These are phyloP conservation scores for Perizoma affinitatum DNA, from an alignment of 2,888 invertebrate species.

Conservation along the genomic window DNA sequence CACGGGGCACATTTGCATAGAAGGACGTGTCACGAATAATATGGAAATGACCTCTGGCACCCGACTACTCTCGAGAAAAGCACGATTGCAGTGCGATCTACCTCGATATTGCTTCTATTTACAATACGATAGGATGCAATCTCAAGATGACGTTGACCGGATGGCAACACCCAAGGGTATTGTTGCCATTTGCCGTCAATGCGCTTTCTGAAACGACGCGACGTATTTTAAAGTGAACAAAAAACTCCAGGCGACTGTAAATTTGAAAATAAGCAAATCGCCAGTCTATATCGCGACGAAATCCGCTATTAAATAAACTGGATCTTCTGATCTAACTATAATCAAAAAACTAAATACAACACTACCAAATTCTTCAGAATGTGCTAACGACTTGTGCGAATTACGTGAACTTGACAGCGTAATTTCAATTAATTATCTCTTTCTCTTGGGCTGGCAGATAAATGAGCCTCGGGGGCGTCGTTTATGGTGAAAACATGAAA, in stretches of 20 bases:
- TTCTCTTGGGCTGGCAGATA: constrained; percentile 65
- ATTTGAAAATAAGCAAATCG: neutral
- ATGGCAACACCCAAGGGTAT: constrained; percentile 6
- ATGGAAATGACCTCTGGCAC: constrained; percentile 71
- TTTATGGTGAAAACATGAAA: constrained; percentile 67
- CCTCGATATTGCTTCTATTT: constrained; percentile 69
- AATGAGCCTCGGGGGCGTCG: constrained; percentile 68
- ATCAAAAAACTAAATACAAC: neutral
- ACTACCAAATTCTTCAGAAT: constrained; percentile 33
- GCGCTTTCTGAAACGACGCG: neutral
- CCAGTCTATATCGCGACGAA: no score
- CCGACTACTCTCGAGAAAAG: constrained; percentile 40
- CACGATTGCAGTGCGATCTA: constrained; percentile 52
- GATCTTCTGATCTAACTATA: no score
- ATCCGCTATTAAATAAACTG: no score
- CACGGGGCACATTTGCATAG: constrained; percentile 70
- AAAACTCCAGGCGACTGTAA: neutral
- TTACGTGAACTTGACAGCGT: constrained; percentile 60
- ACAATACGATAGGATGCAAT: constrained; percentile 55
- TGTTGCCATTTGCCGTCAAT: neutral
- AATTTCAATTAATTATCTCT: constrained; percentile 77
- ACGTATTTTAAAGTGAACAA: neutral
- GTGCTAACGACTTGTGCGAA: constrained; percentile 47
- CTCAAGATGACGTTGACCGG: constrained; percentile 30
- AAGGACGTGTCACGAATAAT: constrained; percentile 80